Conservation (phyloP, 2,888 invertebrate genomes). For the Metellina segmentata region DNA sequence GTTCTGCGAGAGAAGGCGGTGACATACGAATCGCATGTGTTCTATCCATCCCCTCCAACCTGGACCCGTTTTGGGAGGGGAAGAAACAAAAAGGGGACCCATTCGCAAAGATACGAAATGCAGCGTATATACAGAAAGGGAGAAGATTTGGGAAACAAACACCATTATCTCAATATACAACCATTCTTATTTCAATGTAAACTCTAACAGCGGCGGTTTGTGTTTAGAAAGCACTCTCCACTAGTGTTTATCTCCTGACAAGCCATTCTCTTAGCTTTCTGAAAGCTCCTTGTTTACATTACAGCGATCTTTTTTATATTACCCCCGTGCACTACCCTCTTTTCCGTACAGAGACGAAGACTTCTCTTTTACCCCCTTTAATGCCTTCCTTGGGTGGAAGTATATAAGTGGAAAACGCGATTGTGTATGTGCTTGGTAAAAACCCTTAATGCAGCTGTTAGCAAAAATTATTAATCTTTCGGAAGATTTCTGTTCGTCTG, state of each 20-base stretch:
- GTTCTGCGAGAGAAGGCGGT: constrained; percentile 30
- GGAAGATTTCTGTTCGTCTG: too few species aligned
- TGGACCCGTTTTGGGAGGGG: background rate
- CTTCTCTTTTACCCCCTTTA: constrained; percentile 21
- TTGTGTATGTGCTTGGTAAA: background rate
- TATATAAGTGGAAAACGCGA: constrained; percentile 8
- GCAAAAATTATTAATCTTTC: too few species aligned
- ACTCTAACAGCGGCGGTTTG: constrained; percentile 69
- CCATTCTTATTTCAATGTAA: constrained; percentile 74
- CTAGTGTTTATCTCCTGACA: constrained; percentile 73
- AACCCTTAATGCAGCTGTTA: too few species aligned
- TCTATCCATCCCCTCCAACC: background rate
- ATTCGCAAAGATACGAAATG: constrained; percentile 15
- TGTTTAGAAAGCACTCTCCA: constrained; percentile 71
- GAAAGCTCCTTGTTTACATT: constrained; percentile 66
- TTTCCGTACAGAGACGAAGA: background rate
- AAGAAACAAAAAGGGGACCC: background rate
- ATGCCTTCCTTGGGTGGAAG: background rate
- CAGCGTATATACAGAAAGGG: background rate
- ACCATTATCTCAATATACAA: constrained; percentile 75
- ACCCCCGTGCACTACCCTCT: background rate
- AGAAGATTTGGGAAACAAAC: constrained; percentile 68
- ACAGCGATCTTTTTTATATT: constrained; percentile 10
- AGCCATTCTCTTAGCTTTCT: constrained; percentile 68
- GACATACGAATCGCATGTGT: constrained; percentile 68